These are phyloP conservation scores for Peucedramus taeniatus DNA, from an alignment of 2,113 vertebrate species.

Conservation along the genomic window DNA sequence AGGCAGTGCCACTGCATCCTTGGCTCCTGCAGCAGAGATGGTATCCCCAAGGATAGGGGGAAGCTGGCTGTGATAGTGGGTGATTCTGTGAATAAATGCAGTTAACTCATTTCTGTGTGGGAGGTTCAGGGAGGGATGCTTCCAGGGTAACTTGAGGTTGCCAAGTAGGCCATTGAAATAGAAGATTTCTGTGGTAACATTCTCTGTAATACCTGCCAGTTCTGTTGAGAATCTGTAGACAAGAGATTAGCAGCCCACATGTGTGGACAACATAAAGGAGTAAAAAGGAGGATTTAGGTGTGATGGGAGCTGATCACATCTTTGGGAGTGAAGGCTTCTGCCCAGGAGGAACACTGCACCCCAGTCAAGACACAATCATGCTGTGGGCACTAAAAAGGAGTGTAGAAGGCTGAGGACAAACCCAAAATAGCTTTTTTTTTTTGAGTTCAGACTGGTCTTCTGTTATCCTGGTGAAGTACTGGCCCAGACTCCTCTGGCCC, in stretches of 20 bases:
- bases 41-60: neutral
- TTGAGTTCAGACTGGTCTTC: neutral
- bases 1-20: neutral
- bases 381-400: neutral
- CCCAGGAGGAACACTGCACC: neutral
- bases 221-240: neutral
- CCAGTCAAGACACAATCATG: neutral
- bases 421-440: neutral
- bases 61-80: neutral
- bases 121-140: neutral
- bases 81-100: neutral
- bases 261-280: neutral
- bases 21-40: neutral
- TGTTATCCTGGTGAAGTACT: neutral
- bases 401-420: neutral
- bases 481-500: too few relatives aligned
- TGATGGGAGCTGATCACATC: neutral
- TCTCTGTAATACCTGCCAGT: neutral
- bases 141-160: neutral
- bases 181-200: neutral
- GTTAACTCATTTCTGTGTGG: neutral
- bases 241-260: neutral
- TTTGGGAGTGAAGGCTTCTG: neutral
- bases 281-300: neutral
- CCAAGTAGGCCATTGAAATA: neutral